phyloP scores from a whole-genome alignment of 2,797 vertebrate genomes.

The Chanos chanos region DNA sequence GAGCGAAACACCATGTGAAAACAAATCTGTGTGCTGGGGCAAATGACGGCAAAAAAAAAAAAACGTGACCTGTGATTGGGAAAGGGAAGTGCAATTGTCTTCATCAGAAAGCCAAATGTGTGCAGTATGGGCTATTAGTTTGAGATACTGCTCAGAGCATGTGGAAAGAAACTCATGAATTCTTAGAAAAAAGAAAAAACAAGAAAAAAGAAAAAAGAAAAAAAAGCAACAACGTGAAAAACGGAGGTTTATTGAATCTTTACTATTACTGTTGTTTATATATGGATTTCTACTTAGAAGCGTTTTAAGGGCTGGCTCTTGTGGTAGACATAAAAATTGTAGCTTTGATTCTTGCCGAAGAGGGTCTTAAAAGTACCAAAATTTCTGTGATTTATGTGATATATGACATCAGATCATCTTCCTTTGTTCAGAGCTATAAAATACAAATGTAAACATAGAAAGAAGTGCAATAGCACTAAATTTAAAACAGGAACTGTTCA shows the following conservation, averaged over 20 bases:
- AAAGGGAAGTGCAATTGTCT: slow-evolving; percentile 67
- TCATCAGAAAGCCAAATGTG: slow-evolving; percentile 71
- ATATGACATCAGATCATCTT: slow-evolving; percentile 32
- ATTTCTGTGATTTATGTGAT: slow-evolving; percentile 3
- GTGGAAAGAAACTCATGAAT: slow-evolving; percentile 55
- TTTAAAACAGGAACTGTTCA: neutral
- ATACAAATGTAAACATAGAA: slow-evolving; percentile 33
- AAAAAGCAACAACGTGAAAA: slow-evolving; percentile 40
- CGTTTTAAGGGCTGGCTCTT: no score
- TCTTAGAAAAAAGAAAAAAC: slow-evolving; percentile 51
- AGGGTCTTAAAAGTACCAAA: no score
- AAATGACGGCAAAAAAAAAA: slow-evolving; percentile 51
- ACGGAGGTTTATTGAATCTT: slow-evolving; percentile 61
- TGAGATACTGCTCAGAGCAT: slow-evolving; percentile 59
- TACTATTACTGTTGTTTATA: slow-evolving; percentile 48
- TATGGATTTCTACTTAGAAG: slow-evolving; percentile 32
- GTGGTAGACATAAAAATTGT: no score
- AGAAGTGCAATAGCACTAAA: no score
- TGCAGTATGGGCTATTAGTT: slow-evolving; percentile 69
- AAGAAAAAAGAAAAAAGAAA: slow-evolving; percentile 30
- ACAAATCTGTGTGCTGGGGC: slow-evolving; percentile 67
- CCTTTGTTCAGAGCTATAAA: slow-evolving; percentile 24
- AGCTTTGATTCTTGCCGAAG: no score
- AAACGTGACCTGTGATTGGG: slow-evolving; percentile 75
- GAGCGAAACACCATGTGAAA: slow-evolving; percentile 70